Base-by-base conservation (phyloP, 2,113 vertebrate genomes). In the Erpornis zantholeuca region DNA sequence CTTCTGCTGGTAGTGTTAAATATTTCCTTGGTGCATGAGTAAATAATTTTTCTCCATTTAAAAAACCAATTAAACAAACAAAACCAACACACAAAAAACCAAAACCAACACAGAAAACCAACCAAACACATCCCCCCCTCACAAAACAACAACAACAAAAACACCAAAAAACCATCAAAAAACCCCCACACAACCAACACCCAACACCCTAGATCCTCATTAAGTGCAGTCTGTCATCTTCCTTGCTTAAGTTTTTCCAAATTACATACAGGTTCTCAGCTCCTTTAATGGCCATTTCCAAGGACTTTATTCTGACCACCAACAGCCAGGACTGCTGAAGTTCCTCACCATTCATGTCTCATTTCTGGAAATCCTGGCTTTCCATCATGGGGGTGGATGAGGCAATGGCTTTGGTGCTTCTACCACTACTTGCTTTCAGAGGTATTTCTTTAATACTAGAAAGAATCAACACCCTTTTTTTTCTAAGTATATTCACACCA, bases 181-280 rank as follows among this genome's bases (percentile, higher is more conserved):
- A 33, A 5, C 4, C 15, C 9, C 4, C 38, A 28, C 23, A 70
- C 9, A 61, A 38, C 23, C 0, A 1, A n/a, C 10, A 6, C 19
- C 15, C 6, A 60, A 17, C 27, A 89, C 10, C 14, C 27, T n/a
- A 57, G 7, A 82, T 65, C 19, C 70, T 79, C 27, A 47, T 52
- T 60, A 64, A 52, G 18, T 52, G 15, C 33, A 47, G 27, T 19
- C 50, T n/a, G 24, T 35, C 25, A 73, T 36, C 29, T 36, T 61
- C 59, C 59, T 63, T 56, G 9, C 12, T 45, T 49, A 81, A 25
- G 16, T 54, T 81, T 72, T 59, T 40, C 38, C 45, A 60, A 85
- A 65, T 24, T 35, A 47, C 53, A 59, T 44, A 25, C 6, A 69
- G 18, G 44, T 72, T 28, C 42, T 45, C 18, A 85, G 21, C 28